A percentile compares a stretch with the other conserved stretches of the same genome.
phyloP scores from a whole-genome alignment of 2,797 vertebrate species.

The Pangasius djambal region DNA sequence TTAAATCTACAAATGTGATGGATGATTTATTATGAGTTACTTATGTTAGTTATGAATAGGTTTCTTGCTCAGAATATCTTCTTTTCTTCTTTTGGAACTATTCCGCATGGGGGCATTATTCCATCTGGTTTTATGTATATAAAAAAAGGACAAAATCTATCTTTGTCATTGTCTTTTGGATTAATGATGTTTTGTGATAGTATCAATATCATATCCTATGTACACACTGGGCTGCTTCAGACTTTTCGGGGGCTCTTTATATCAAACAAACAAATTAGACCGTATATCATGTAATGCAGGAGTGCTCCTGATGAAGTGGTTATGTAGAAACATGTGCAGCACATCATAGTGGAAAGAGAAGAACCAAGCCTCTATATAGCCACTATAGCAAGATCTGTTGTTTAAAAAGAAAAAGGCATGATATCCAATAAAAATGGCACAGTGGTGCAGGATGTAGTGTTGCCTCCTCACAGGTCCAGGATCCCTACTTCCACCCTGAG shows the following conservation, averaged over 20 bases:
- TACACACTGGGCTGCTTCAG: neutral
- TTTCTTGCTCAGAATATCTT: neutral
- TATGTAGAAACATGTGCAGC: neutral
- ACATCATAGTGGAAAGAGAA: neutral
- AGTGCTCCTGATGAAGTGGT: neutral
- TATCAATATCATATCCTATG: neutral
- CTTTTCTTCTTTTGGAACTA: neutral
- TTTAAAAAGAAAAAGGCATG: neutral
- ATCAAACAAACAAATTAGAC: neutral
- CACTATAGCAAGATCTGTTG: neutral
- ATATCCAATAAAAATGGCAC: neutral
- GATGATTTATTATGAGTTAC: neutral
- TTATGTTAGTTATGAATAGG: neutral
- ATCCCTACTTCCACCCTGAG: neutral
- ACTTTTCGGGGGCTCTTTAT: neutral
- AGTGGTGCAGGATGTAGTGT: neutral
- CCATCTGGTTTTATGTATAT: neutral
- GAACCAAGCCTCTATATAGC: neutral
- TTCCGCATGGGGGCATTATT: neutral
- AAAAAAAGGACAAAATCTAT: neutral
- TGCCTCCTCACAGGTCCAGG: neutral
- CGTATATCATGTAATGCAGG: neutral
- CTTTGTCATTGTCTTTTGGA: neutral
- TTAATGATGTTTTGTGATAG: neutral
- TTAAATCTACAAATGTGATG: neutral